A percentile compares a stretch with the other conserved stretches of the same genome.
phyloP scores from a whole-genome alignment of 1,140 invertebrate genomes.

The Papilio polytes region DNA sequence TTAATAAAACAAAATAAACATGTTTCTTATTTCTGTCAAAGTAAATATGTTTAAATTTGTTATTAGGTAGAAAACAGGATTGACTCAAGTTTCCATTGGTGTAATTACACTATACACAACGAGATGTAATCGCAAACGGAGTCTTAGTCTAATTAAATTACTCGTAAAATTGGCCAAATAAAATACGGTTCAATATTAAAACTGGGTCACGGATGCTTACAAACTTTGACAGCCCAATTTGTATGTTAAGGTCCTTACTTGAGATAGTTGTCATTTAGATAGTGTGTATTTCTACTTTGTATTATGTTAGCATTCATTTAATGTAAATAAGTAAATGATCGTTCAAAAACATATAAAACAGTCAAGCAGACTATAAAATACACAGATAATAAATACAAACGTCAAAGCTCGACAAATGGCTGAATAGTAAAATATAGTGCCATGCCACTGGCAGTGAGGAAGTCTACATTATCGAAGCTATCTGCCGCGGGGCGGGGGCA shows the following conservation, averaged over 20 bases:
- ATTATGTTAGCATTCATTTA: neutral
- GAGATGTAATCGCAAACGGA: conserved; percentile 29
- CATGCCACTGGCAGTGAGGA: conserved; percentile 50
- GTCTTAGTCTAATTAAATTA: conserved; percentile 43
- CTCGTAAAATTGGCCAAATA: conserved; percentile 47
- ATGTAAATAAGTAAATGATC: neutral
- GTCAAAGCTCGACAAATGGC: conserved; percentile 3
- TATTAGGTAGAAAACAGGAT: neutral
- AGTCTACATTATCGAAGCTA: conserved; percentile 61
- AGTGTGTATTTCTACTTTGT: neutral
- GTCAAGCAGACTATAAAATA: neutral
- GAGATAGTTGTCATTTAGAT: conserved; percentile 12
- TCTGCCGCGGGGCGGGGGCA: conserved; percentile 56
- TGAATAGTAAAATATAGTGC: conserved; percentile 22
- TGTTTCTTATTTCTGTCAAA: too few relatives aligned
- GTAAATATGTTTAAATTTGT: conserved; percentile 12
- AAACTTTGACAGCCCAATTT: conserved; percentile 60
- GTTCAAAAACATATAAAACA: neutral
- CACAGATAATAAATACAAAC: conserved; percentile 12
- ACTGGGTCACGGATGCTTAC: conserved; percentile 64
- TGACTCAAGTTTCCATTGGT: neutral
- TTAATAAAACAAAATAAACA: too few relatives aligned
- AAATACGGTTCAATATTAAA: conserved; percentile 49
- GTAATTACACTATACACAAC: conserved; percentile 34
- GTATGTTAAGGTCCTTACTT: conserved; percentile 44